These are phyloP conservation scores for Tanypteryx hageni DNA, from an alignment of 2,888 invertebrate genomes.

Conservation along the genomic window DNA sequence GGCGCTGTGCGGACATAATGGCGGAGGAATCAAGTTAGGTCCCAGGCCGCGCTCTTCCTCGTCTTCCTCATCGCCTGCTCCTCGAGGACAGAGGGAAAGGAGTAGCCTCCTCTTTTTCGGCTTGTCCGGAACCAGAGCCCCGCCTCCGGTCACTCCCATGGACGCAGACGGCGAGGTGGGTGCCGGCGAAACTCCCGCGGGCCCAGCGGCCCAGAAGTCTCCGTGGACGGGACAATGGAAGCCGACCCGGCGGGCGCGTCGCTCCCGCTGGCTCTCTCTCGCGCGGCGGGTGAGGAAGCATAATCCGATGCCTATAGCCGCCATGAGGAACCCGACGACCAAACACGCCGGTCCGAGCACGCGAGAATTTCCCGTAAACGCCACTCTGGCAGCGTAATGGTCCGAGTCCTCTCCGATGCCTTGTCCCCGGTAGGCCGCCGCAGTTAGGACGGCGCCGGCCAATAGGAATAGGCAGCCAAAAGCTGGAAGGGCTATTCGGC, in stretches of 20 bases:
- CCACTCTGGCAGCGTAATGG: constrained; percentile 84
- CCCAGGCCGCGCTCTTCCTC: constrained; percentile 66
- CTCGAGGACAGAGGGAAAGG: constrained; percentile 59
- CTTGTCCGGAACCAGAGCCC: constrained; percentile 48
- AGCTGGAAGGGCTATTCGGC: constrained; percentile 86
- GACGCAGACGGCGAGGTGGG: background rate
- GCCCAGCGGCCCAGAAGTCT: constrained; percentile 79
- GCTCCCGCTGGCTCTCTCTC: constrained; percentile 74
- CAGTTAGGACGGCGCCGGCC: constrained; percentile 86
- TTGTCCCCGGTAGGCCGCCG: constrained; percentile 84
- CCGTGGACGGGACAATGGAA: constrained; percentile 88
- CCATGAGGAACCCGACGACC: constrained; percentile 85
- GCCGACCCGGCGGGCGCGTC: constrained; percentile 81
- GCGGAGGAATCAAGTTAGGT: constrained; percentile 75
- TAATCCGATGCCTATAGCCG: constrained; percentile 81
- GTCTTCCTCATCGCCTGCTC: constrained; percentile 51
- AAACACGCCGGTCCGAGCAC: constrained; percentile 86
- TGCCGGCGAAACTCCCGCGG: constrained; percentile 75
- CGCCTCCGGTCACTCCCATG: background rate
- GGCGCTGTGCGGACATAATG: constrained; percentile 85
- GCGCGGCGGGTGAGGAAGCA: constrained; percentile 80
- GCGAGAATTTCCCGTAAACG: constrained; percentile 85
- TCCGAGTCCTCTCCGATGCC: constrained; percentile 85
- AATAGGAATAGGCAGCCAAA: constrained; percentile 87
- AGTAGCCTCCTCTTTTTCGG: constrained; percentile 53